Base-by-base conservation (phyloP, 2,888 invertebrate genomes). In the Hirtodrosophila histrioides region DNA sequence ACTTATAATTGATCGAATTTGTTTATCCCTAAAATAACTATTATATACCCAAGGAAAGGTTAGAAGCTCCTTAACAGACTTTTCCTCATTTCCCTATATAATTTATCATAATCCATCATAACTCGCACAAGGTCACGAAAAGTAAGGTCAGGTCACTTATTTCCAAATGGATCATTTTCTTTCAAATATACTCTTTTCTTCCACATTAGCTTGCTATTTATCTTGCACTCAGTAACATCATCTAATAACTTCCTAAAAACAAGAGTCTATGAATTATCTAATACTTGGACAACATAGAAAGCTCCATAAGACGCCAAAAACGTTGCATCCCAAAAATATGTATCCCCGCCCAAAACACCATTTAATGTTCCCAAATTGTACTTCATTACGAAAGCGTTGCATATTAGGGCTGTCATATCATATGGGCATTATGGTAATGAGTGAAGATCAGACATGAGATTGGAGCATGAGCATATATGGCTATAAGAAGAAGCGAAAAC, bases 371-470 rank as follows among this genome's bases (percentile, higher is more conserved):
- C 61, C 39, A 51, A 67, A 78, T 61, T 41, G 37, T 49, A 58
- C 17, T 45, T 65, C 40, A 74, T 77, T 72, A 84, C 67, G 65
- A 67, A 69, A 80, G 75, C 64, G 53, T 49, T 63, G 41, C 74
- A 65, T 67, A 66, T 63, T 60, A 49, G 17, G 33, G 55, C 86
- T 80, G 84, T 77, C 80, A 83, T 77, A 80, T 83, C 64, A 65
- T 75, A 69, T 39, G 49, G 45, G 57, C 80, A 83, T 83, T 86
- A 82, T 82, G 82, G 72, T 83, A 83, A 82, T 83, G 72, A 68
- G 50, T 33, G 49, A 48, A 71, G 83, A 82, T 83, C 60, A 50
- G 58, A 40, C 55, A 39, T 43, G 51, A 61, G 83, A 78, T 78
- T 45, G 58, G 58, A 58, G 39, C 50, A 46, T 50, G 45, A 40